These are phyloP conservation scores for Chloroceryle aenea DNA, from an alignment of 2,113 vertebrate genomes.

Conservation along the genomic window DNA sequence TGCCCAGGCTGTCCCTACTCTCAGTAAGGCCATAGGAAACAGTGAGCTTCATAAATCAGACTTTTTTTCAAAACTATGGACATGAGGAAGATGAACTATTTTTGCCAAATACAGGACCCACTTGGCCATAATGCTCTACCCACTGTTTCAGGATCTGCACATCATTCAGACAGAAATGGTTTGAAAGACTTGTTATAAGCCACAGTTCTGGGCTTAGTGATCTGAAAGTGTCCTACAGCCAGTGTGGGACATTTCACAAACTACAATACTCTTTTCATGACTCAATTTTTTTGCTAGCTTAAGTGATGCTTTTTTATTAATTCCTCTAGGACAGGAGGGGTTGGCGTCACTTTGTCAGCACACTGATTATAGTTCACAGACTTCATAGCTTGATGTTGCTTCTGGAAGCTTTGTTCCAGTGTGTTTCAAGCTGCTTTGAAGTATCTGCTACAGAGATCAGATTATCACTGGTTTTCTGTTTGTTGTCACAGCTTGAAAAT, in stretches of 20 bases:
- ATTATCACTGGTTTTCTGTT: neutral
- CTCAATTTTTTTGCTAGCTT: neutral
- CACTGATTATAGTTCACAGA: neutral
- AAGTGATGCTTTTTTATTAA: neutral
- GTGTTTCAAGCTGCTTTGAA: neutral
- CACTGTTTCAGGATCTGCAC: neutral
- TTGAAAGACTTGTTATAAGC: neutral
- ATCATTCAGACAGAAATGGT: neutral
- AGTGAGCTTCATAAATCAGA: neutral
- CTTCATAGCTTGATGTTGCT: neutral
- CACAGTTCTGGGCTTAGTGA: neutral
- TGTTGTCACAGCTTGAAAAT: neutral
- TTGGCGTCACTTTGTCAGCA: neutral
- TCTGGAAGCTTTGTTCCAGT: constrained; percentile 1
- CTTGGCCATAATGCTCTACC: neutral
- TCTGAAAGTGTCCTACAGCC: neutral
- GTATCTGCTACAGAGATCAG: neutral
- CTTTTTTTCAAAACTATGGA: neutral
- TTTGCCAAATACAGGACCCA: neutral
- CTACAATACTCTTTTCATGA: neutral
- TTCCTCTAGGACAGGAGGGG: neutral
- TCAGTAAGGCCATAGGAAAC: neutral
- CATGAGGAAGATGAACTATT: neutral
- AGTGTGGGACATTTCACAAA: neutral
- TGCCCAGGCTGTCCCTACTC: neutral